Evolutionary conservation across 37 sponge, comb jelly and placozoan species (phyloP).

Genomic region (Mnemiopsis leidyi): DNA sequence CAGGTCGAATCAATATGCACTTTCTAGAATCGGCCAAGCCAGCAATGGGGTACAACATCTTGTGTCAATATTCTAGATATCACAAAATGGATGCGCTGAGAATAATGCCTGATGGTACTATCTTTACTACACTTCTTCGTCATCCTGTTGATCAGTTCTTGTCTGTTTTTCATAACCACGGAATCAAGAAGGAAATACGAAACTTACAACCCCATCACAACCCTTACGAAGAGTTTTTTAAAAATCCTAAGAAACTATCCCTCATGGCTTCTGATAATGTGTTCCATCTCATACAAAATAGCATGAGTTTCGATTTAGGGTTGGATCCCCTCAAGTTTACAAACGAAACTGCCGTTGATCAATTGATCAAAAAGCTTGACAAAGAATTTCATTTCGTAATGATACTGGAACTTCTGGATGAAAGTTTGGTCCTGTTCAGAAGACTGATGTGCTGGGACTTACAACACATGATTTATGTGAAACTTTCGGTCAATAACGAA

Average conservation of each 20-base stretch:
- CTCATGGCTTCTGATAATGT: not conserved
- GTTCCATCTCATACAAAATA: constrained; percentile 6
- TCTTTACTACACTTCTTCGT: constrained; percentile 32
- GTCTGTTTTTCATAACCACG: constrained; percentile 22
- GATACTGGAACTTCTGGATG: constrained; percentile 1
- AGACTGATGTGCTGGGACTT: constrained; percentile 35
- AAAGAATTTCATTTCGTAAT: constrained; percentile 12
- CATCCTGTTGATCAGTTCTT: constrained; percentile 50
- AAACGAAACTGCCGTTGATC: not conserved
- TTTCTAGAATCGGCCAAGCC: not conserved
- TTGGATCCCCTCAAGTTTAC: not conserved
- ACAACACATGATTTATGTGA: not conserved
- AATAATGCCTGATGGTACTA: not conserved
- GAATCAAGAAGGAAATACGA: not conserved
- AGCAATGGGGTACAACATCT: not conserved
- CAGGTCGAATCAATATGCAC: not conserved
- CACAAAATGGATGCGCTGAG: constrained; percentile 15
- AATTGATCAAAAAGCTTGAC: not conserved
- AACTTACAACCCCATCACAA: constrained; percentile 5
- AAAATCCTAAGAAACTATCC: not conserved
- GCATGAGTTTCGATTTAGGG: constrained; percentile 45
- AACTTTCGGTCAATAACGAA: constrained; percentile 10
- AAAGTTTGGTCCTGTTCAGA: constrained; percentile 9
- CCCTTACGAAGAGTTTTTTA: constrained; percentile 19
- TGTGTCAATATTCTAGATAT: not conserved